A percentile compares a stretch with the other conserved stretches of the same genome.
Evolutionary conservation across 2,888 invertebrate species (phyloP).

Genomic region (Drosophila nr. perissopoda): DNA sequence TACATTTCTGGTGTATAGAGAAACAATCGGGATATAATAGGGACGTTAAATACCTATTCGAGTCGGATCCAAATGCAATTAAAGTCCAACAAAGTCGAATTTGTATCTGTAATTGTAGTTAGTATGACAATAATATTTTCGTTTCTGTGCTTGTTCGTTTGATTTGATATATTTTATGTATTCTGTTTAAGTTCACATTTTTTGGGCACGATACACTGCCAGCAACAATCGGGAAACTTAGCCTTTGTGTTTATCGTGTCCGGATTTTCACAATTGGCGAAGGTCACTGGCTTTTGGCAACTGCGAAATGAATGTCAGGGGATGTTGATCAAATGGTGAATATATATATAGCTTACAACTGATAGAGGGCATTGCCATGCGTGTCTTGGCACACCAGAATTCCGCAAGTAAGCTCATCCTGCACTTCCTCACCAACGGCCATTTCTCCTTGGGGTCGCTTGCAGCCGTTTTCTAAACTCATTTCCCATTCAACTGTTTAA

Average conservation of each 20-base stretch:
- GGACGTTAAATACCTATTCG: constrained; percentile 4
- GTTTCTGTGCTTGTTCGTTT: neutral
- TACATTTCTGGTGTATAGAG: neutral
- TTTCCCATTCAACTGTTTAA: neutral
- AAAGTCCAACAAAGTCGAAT: neutral
- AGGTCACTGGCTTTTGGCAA: constrained; percentile 35
- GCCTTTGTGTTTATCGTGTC: neutral
- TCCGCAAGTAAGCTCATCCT: constrained; percentile 32
- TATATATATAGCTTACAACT: constrained; percentile 23
- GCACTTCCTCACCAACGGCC: constrained; percentile 9
- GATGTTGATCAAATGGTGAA: neutral
- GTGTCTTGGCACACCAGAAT: constrained; percentile 25
- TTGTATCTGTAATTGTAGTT: neutral
- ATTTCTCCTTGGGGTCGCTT: neutral
- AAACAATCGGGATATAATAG: neutral
- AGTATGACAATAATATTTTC: neutral
- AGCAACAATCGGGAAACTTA: constrained; percentile 41
- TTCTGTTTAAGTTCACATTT: neutral
- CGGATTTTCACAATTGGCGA: constrained; percentile 16
- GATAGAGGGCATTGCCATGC: constrained; percentile 16
- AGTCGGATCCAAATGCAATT: constrained; percentile 3
- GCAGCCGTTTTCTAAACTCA: constrained; percentile 26
- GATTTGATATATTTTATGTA: neutral
- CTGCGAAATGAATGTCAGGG: constrained; percentile 2
- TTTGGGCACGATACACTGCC: constrained; percentile 28